phyloP scores from a whole-genome alignment of 1,140 invertebrate genomes.

The Drosophila nigromelanica region DNA sequence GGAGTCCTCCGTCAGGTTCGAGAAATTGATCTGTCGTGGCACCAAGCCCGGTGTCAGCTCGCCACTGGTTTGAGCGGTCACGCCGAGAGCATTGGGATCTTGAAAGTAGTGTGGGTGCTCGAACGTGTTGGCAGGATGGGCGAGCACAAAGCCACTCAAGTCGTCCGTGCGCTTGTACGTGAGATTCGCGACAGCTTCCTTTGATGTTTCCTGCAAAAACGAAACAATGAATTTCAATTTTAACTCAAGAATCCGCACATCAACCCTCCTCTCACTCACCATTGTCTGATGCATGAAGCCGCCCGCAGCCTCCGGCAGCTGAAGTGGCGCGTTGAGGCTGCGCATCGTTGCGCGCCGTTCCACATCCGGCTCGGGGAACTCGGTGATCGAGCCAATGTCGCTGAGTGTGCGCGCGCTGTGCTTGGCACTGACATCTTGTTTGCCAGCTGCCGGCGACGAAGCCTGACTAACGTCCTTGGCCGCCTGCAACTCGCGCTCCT shows the following conservation, averaged over 20 bases:
- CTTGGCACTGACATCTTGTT: conserved; percentile 83
- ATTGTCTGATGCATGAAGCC: conserved; percentile 72
- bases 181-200: conserved; percentile 74
- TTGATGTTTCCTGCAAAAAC: conserved; percentile 70
- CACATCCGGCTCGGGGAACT: conserved; percentile 87
- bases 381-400: conserved; percentile 89
- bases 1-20: conserved; percentile 75
- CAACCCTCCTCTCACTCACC: conserved; percentile 48
- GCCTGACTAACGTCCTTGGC: conserved; percentile 50
- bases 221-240: not conserved
- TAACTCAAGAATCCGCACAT: not conserved
- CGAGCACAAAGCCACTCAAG: conserved; percentile 63
- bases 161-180: conserved; percentile 79
- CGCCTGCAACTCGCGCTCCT: conserved; percentile 67
- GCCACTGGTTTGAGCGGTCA: conserved; percentile 56
- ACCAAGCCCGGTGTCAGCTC: conserved; percentile 66
- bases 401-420: conserved; percentile 87
- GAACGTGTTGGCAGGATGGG: conserved; percentile 72
- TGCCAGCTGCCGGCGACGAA: conserved; percentile 56
- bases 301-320: conserved; percentile 59
- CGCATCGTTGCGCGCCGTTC: conserved; percentile 84
- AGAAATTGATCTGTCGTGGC: conserved; percentile 82
- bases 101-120: conserved; percentile 82
- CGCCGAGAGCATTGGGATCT: conserved; percentile 47
- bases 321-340: conserved; percentile 60